A percentile compares a stretch with the other conserved stretches of the same genome.
These are phyloP conservation scores for Silurus lanzhouensis DNA, from an alignment of 2,797 vertebrate genomes.

Conservation along the genomic window DNA sequence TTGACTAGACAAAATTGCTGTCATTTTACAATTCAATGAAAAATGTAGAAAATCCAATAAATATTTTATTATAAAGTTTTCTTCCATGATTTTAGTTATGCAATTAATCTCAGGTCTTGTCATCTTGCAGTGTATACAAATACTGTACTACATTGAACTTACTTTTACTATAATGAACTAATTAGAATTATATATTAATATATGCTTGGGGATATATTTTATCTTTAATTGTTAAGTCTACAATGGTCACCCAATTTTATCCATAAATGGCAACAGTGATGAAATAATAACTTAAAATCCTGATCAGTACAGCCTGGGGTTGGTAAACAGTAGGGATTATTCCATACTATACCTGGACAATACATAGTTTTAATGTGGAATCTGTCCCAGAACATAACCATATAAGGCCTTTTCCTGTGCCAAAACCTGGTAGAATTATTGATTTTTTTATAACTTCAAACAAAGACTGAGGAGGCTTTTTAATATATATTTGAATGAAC, in stretches of 20 bases:
- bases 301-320: background rate
- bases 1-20: background rate
- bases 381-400: background rate
- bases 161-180: background rate
- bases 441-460: background rate
- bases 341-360: no score
- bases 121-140: background rate
- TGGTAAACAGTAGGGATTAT: background rate
- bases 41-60: background rate
- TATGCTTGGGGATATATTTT: background rate
- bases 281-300: background rate
- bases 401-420: background rate
- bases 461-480: background rate
- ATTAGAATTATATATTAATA: background rate
- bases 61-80: background rate
- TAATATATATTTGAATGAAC: background rate
- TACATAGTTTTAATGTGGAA: background rate
- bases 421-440: background rate
- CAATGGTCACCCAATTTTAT: background rate
- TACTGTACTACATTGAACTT: no score
- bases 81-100: background rate
- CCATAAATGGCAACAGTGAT: conserved; percentile 1
- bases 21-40: background rate
- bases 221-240: background rate
- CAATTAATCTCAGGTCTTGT: background rate